Evolutionary conservation across 2,888 invertebrate genomes (phyloP), one percentile per base, ranked within the genome.

Genomic region (Ectropis crepuscularia): DNA sequence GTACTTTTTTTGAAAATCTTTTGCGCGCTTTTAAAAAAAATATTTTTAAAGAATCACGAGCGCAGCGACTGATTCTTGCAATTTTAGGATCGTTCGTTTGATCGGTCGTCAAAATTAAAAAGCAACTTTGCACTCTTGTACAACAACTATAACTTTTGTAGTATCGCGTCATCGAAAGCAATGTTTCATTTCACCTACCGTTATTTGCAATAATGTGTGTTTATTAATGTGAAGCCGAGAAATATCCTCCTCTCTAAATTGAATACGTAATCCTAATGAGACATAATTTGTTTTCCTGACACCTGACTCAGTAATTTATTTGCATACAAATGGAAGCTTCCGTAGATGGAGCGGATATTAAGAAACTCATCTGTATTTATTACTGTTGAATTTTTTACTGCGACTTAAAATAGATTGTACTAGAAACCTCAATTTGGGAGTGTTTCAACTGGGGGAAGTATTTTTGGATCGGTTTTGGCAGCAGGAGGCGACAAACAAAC

Each of bases 401-500:
- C 8, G 43, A 37, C 50, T 50, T 42, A 47, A 63, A 67, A 64
- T 53, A 62, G 51, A 51, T 28, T 37, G n/a, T 6, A 55, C 38
- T 53, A 54, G 54, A 58, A 63, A 36, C 12, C 42, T 39, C 47
- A 12, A 38, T 55, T 61, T 47, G 48, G 57, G 48, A 53, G 11
- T 43, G 57, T 57, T 62, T 63, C 60, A 48, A 60, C 47, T 50
- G 48, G 38, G 47, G 48, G 53, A 53, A 46, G 48, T 65, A 53
- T 73, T 75, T 73, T 72, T 37, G 43, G 54, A 39, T 42, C 11
- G 39, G 51, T 64, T 60, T 63, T 67, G 60, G 76, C 73, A 70
- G 63, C 12, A 8, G 38, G 62, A 67, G 59, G 49, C 46, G 36
- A 38, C 37, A 50, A 68, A 69, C 63, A 71, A 70, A 67, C 59